These are phyloP conservation scores for Martes martes DNA, from an alignment of 2,113 vertebrate genomes.

Conservation along the genomic window DNA sequence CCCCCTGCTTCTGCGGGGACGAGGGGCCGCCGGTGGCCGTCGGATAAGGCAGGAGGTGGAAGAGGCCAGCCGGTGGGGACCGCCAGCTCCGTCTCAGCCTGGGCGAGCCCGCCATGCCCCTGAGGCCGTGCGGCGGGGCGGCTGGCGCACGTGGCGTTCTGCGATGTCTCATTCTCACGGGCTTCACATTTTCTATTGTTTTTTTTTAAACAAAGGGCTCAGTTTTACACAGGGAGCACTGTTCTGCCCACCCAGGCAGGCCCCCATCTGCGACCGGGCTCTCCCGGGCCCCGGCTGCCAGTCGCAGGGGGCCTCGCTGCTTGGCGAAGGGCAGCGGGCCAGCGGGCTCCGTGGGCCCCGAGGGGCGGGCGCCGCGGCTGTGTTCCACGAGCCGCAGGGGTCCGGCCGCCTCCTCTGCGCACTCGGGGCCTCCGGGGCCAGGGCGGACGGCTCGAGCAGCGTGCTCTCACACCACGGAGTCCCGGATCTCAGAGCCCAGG, in stretches of 20 bases:
- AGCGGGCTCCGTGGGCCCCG: fast-evolving
- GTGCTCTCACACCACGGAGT: constrained; percentile 92
- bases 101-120: fast-evolving
- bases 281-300: constrained; percentile 44
- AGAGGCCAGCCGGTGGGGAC: background rate
- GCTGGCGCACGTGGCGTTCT: fast-evolving
- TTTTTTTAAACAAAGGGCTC: constrained; percentile 34
- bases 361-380: background rate
- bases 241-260: background rate
- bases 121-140: background rate
- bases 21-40: background rate
- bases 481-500: constrained; percentile 96
- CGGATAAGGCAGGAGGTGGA: background rate
- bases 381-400: background rate
- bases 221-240: background rate
- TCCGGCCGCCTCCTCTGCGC: background rate
- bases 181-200: constrained; percentile 65
- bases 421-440: fast-evolving
- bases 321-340: background rate
- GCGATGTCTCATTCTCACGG: background rate
- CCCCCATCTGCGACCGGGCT: background rate
- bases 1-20: background rate
- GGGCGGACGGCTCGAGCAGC: background rate
- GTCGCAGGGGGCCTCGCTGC: background rate
- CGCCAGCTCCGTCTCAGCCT: background rate